Evolutionary conservation across 1,140 invertebrate species (phyloP), one percentile per base, ranked within the genome.

Genomic region (Pseudomyrmex flavicornis): DNA sequence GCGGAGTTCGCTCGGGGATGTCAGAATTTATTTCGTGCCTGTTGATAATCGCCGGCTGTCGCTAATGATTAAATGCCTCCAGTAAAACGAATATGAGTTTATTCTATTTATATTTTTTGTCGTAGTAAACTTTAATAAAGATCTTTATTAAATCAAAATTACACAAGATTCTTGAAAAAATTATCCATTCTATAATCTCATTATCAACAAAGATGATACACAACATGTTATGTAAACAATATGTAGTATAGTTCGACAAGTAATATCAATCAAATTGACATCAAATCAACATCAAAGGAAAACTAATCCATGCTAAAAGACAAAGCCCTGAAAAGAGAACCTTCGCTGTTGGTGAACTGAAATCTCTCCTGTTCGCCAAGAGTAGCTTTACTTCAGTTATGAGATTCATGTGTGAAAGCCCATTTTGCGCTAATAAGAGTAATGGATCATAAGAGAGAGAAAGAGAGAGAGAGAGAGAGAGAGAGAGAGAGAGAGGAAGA

Each of bases 381-480:
- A 26, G 35, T 82, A 50, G 65, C 17, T 77, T 82, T 26, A 59
- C 70, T 66, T 48, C 52, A 82, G 9, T 68, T 17, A 10, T 58
- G 52, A 54, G 46, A 80, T 84, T 82, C 59, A 82, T 58, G 59
- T 20, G 22, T 26, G 63, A 79, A 26, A 79, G 69, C 26, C 35
- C 85, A 69, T 88, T 76, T 86, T 74, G 56, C 59, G 84, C 59
- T 85, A 88, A 89, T 89, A 89, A 89, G 87, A 63, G 86, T 88
- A 89, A 89, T 89, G 84, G 86, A 83, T 50, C 56, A 54, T 56
- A 22, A 48, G 50, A 20, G 54, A 22, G 68, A 84, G 44, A 48
- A 56, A 20, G 54, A 22, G 68, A 84, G 54, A 35, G 5, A 35
- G 35, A 35, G 5, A 35, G 35, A 5, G 35, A 35, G 4, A 35